Base-by-base conservation (phyloP, 2,888 invertebrate genomes). In the Cataglyphis rosenhaueri region DNA sequence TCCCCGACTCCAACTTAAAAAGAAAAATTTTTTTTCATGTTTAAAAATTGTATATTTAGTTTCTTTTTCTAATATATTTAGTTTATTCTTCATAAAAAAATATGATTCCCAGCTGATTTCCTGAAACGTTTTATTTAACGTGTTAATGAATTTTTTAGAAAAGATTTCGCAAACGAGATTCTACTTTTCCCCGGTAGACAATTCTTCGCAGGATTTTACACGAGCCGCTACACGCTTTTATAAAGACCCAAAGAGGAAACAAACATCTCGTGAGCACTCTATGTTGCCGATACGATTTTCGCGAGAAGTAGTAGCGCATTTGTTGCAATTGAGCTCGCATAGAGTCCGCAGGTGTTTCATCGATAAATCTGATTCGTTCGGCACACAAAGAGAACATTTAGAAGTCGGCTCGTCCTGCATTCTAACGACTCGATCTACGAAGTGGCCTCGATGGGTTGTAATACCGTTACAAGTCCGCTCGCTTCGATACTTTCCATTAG, bases 321-420 rank as follows among this genome's bases (percentile, higher is more conserved):
- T 75, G 64, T 70, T 83, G 83, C 83, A 74, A 59, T 41, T 25
- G 48, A 29, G 48, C 32, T 44, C 41, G 25, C 48, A 55, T 29
- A 85, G 81, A 85, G 81, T 81, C 75, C 61, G 75, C 81, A 61
- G 84, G 84, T 84, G 84, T 85, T 85, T 73, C 85, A 35, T 81
- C 84, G 66, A 85, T 85, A 85, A 85, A 85, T 85, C 85, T 73
- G 81, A 85, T 85, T 85, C 75, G 74, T 70, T 76, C 71, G 83
- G 64, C 74, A 79, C 44, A 74, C 79, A 83, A 84, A 75, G 76
- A 82, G 70, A 76, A 65, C 57, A 81, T 73, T 70, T 81, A 73
- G 57, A 41, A 57, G 65, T 44, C 52, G 44, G 29, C 70, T 74
- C 38, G 83, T 64, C 84, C 52, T 76, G 84, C 75, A 84, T 84